A percentile compares a stretch with the other conserved stretches of the same genome.
phyloP scores from a whole-genome alignment of 2,113 vertebrate species.

The Serinus canaria region DNA sequence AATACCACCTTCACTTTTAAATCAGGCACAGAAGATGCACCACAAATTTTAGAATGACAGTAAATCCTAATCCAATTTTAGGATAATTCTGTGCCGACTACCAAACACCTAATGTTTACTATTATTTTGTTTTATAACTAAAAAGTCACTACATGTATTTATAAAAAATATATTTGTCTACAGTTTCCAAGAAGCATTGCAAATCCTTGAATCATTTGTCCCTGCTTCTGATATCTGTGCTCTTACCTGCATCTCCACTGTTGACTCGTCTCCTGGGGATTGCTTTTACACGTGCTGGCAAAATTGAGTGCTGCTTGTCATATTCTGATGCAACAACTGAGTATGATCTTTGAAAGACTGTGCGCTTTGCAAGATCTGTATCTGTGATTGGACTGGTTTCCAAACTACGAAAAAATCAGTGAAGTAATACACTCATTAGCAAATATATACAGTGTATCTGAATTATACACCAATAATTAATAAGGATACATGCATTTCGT shows the following conservation, averaged over 20 bases:
- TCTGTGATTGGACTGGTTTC: slow-evolving; percentile 98
- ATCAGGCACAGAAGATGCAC: neutral
- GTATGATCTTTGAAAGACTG: slow-evolving; percentile 96
- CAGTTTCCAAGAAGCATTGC: neutral
- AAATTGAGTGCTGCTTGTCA: slow-evolving; percentile 96
- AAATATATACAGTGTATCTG: neutral
- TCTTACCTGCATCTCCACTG: slow-evolving; percentile 93
- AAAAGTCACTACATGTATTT: neutral
- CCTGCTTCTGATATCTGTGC: neutral
- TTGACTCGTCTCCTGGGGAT: slow-evolving; percentile 95
- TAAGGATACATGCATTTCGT: neutral
- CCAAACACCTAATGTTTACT: neutral
- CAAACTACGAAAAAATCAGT: slow-evolving; percentile 74
- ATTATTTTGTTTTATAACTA: neutral
- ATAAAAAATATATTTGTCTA: neutral
- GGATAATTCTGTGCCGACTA: accelerated
- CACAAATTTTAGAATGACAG: neutral
- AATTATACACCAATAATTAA: neutral
- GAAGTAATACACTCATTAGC: neutral
- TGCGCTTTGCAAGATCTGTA: slow-evolving; percentile 93
- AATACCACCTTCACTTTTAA: neutral
- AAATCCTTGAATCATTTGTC: neutral
- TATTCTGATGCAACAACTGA: slow-evolving; percentile 98
- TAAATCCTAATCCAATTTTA: neutral
- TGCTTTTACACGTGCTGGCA: slow-evolving; percentile 92